Conservation (phyloP, 2,888 invertebrate species). For the Synanthedon formicaeformis region DNA sequence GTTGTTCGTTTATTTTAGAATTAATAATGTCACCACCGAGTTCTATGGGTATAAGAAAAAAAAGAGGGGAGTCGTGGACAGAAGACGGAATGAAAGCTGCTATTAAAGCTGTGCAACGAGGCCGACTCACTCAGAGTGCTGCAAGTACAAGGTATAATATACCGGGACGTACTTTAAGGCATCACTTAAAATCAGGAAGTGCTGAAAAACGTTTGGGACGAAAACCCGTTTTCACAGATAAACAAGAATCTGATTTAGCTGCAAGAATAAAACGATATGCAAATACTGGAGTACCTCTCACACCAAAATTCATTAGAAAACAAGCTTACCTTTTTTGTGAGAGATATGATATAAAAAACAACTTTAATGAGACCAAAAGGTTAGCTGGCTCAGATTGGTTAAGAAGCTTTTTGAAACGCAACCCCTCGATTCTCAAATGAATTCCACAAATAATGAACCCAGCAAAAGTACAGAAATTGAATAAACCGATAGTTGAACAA, state of each 20-base stretch:
- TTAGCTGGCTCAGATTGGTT: not conserved
- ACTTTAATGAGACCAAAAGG: not conserved
- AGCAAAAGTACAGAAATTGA: not conserved
- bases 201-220: conserved; percentile 4
- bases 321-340: conserved; percentile 1
- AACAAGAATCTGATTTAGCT: not conserved
- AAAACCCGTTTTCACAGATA: conserved; percentile 7
- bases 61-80: conserved; percentile 1
- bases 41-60: not conserved
- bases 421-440: not conserved
- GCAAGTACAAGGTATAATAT: not conserved
- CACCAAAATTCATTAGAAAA: not conserved
- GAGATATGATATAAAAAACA: not conserved
- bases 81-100: conserved; percentile 1
- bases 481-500: not conserved
- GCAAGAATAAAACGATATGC: not conserved
- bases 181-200: not conserved
- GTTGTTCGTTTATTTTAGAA: not conserved
- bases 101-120: conserved; percentile 1
- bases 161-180: conserved; percentile 1
- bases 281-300: not conserved
- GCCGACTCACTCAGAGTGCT: not conserved
- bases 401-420: conserved; percentile 1
- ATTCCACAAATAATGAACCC: not conserved
- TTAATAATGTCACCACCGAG: not conserved